Evolutionary conservation across 1,140 invertebrate species (phyloP), one percentile per base, ranked within the genome.

Genomic region (Penaeus japonicus): DNA sequence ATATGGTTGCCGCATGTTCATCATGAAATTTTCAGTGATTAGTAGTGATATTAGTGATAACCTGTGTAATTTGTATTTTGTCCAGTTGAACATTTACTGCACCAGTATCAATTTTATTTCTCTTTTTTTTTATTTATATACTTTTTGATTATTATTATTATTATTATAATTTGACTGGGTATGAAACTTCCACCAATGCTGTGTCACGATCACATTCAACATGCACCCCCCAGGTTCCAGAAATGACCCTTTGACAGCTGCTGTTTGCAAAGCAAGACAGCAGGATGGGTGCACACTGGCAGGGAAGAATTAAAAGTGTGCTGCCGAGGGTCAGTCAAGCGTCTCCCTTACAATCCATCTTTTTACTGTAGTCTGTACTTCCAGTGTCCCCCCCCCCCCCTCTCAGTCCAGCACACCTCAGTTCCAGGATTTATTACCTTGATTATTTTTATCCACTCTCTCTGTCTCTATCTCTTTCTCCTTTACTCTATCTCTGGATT

Each of bases 61-160:
- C 83, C 83, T 88, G 87, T 88, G 87, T 88, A 83, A 79, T 88
- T 88, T 88, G 87, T 88, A 88, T 88, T 88, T 75, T 88, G 87
- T 88, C 87, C 65, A 84, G 27, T 83, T 83, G 55, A 88, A 47
- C 30, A 84, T 47, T 88, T 82, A 83, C 87, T 77, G 87, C 87
- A 88, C 87, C 54, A 47, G 54, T 32, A 20, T 77, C 30, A 32
- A 18, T 35, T 32, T 77, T 77, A 32, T 27, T 77, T 77, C 32
- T 77, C 12, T 32, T 20, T 35, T 77, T 32, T 77, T 35, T 27
- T 32, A 10, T 27, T 17, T 77, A 1, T 35, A 2, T 77, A 0
- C 24, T 1, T 39, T 18, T 77, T 35, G 2, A 2, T 22, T 39
- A 35, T 35, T 39, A 12, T 0, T 0, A 12, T 47, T 47, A 12